Evolutionary conservation across 2,797 vertebrate genomes (phyloP), one percentile per base, ranked within the genome.

Genomic region (Discoglossus pictus): DNA sequence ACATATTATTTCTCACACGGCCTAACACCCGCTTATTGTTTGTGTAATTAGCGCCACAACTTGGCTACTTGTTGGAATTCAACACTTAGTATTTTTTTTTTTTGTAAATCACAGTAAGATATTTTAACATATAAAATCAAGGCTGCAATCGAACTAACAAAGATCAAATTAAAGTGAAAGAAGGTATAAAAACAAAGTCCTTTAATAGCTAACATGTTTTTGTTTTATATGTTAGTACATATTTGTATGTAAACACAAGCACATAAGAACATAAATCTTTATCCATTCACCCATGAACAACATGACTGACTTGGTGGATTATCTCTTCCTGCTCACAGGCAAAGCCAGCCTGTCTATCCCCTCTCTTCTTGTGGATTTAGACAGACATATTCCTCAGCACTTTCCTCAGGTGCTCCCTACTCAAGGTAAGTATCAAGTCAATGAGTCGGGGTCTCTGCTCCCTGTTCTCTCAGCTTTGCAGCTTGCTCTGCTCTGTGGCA

Each of bases 291-390:
- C n/a, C n/a, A n/a, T n/a, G n/a, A n/a, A n/a, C n/a, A n/a, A n/a
- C n/a, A 8, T 31, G 79, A 78, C 50, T 84, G 17, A 56, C 81
- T 81, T 81, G 65, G 82, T 82, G 78, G 84, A 61, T 86, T 90
- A 74, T 91, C 87, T 91, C 83, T 89, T 83, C 88, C 89, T 52
- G 85, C 88, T 89, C 93, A 87, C 92, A 98, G 97, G 97, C 93
- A 95, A 91, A 93, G 93, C 87, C 95, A 95, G 90, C 89, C 95
- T 83, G 93, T 98, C 88, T 99, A 96, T 88, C 93, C 96, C 82
- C 87, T 98, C 86, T 89, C 95, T 84, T 92, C 96, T 88, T 98
- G 96, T 89, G 95, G 95, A 92, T 98, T 95, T 93, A 95, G 95
- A 83, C 97, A 94, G 89, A 77, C 96, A 83, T 98, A 93, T 82